These are phyloP conservation scores for Eupithecia insigniata DNA, from an alignment of 2,888 invertebrate genomes.

Conservation along the genomic window DNA sequence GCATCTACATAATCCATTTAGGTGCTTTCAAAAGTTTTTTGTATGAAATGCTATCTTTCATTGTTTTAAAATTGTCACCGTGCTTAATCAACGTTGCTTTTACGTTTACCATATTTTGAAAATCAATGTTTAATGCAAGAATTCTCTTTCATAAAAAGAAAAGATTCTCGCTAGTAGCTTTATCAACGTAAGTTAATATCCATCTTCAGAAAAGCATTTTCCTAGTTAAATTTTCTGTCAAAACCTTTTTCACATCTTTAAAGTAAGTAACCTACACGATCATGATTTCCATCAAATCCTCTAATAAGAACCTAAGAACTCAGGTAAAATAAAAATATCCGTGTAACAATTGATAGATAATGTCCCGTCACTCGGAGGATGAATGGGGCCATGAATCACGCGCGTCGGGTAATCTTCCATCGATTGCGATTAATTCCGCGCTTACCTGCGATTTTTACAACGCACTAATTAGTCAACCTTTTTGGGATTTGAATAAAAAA, in stretches of 20 bases:
- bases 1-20: conserved; percentile 1
- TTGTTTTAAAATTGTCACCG: not conserved
- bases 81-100: not conserved
- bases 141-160: not conserved
- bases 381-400: conserved; percentile 31
- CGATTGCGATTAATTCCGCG: conserved; percentile 31
- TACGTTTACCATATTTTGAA: not conserved
- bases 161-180: not conserved
- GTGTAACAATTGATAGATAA: conserved; percentile 31
- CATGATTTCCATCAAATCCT: not conserved
- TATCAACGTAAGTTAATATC: not conserved
- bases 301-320: not conserved
- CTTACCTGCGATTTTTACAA: conserved; percentile 34
- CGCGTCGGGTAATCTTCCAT: conserved; percentile 32
- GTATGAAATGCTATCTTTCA: not conserved
- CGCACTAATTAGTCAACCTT: conserved; percentile 27
- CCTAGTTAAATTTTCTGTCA: not conserved
- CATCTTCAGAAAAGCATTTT: not conserved
- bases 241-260: not conserved
- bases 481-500: conserved; percentile 18
- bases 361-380: conserved; percentile 19
- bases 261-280: not conserved
- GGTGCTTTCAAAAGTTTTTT: conserved; percentile 6
- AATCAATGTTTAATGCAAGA: not conserved
- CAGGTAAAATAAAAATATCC: not conserved